Conservation (phyloP, 2,113 vertebrate species). For the Hypomesus transpacificus region DNA sequence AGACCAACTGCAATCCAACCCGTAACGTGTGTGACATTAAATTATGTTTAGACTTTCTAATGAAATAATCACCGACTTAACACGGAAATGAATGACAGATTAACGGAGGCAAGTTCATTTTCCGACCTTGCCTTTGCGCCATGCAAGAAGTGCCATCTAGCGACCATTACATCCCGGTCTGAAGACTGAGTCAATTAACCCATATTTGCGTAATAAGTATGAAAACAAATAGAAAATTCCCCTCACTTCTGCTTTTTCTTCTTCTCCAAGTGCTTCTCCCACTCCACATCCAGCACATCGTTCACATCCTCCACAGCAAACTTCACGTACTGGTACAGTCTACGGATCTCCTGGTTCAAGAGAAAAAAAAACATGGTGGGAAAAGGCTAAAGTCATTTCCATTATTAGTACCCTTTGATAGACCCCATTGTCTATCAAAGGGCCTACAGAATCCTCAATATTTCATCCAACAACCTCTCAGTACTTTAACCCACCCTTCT, state of each 20-base stretch:
- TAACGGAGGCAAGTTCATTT: no score
- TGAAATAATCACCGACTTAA: no score
- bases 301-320: conserved; percentile 95
- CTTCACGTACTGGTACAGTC: conserved; percentile 88
- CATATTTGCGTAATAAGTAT: neutral
- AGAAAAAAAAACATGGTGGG: neutral
- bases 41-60: no score
- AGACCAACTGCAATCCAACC: no score
- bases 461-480: neutral
- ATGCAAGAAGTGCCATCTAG: no score
- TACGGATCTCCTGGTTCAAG: conserved; percentile 83
- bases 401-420: neutral
- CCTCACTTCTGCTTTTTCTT: conserved; percentile 85
- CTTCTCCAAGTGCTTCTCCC: conserved; percentile 90
- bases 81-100: no score
- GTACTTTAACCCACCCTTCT: neutral
- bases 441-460: no score
- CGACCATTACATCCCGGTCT: no score
- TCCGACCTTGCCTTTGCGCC: no score
- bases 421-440: neutral
- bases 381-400: neutral
- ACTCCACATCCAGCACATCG: conserved; percentile 89
- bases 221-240: neutral
- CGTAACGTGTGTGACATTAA: no score
- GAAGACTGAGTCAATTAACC: neutral